Conservation (phyloP, 2,888 invertebrate species). For the Nematopogon swammerdamellus region DNA sequence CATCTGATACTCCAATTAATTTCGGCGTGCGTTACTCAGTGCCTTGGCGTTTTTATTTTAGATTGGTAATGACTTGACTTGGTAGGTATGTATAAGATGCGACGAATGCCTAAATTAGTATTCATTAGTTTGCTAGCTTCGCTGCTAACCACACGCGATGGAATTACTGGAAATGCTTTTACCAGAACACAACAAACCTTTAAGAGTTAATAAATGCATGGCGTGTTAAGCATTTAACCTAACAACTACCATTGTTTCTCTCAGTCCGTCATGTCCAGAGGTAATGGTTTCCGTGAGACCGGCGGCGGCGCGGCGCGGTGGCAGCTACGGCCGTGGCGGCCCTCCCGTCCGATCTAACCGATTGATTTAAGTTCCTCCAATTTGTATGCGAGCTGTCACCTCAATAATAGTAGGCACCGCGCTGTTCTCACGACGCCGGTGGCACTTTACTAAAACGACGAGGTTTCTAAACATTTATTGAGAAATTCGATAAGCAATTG, state of each 20-base stretch:
- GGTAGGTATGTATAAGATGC: too few relatives aligned
- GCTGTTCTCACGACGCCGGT: background rate
- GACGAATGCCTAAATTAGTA: too few relatives aligned
- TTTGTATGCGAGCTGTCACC: background rate
- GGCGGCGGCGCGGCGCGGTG: slow-evolving; percentile 14
- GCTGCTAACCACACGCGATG: too few relatives aligned
- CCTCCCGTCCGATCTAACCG: background rate
- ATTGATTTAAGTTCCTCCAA: background rate
- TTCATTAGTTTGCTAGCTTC: too few relatives aligned
- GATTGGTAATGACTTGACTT: too few relatives aligned
- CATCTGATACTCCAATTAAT: background rate
- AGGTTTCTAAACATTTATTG: background rate
- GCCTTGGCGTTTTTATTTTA: too few relatives aligned
- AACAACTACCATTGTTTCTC: background rate
- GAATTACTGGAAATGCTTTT: too few relatives aligned
- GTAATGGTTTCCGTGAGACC: slow-evolving; percentile 52
- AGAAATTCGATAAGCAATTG: background rate
- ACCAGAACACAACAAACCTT: background rate
- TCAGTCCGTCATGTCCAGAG: slow-evolving; percentile 9
- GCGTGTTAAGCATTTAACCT: slow-evolving; percentile 43
- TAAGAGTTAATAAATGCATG: slow-evolving; percentile 45
- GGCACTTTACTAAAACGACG: background rate
- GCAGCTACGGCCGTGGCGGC: background rate
- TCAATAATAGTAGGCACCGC: background rate
- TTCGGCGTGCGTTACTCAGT: too few relatives aligned